Evolutionary conservation across 2,888 invertebrate genomes (phyloP), one percentile per base, ranked within the genome.

Genomic region (Parnassius smintheus): DNA sequence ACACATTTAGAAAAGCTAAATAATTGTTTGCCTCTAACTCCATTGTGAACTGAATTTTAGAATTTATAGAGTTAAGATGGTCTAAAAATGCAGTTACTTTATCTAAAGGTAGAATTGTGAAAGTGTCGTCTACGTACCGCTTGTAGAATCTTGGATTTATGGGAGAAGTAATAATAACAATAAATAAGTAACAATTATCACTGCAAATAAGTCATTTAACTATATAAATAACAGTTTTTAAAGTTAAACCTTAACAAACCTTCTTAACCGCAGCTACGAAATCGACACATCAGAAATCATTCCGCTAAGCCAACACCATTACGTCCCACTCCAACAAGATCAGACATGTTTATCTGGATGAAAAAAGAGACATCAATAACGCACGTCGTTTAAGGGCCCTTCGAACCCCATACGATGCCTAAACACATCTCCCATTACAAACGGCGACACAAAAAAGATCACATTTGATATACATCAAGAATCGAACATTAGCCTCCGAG

Each of bases 391-490:
- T 77, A 76, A 74, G 77, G 70, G 70, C 76, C 75, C 75, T 74
- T 72, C 75, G 68, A 67, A 67, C 69, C 74, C 70, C 72, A 64
- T 64, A 67, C 68, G 68, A 59, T 48, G 65, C 59, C 73, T 72
- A 74, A 75, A 70, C 75, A 72, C 72, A 72, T 74, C 73, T 69
- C 74, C 76, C 80, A 80, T 81, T 77, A 80, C 79, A 74, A 71
- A 72, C 70, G 67, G 65, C 67, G 70, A 68, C 67, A 74, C 72
- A 75, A 76, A 79, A 78, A 79, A 85, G 83, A 87, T 85, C 86
- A 79, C 86, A 85, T 88, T 84, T 81, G 86, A 83, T 86, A 83
- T 80, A 86, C 85, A 86, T 89, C 88, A 87, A 80, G 85, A 85
- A 90, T 89, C 87, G 88, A 88, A 86, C 85, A 82, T 85, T 86